Evolutionary conservation across 2,888 invertebrate genomes (phyloP).

Genomic region (Hoplodrina blanda): DNA sequence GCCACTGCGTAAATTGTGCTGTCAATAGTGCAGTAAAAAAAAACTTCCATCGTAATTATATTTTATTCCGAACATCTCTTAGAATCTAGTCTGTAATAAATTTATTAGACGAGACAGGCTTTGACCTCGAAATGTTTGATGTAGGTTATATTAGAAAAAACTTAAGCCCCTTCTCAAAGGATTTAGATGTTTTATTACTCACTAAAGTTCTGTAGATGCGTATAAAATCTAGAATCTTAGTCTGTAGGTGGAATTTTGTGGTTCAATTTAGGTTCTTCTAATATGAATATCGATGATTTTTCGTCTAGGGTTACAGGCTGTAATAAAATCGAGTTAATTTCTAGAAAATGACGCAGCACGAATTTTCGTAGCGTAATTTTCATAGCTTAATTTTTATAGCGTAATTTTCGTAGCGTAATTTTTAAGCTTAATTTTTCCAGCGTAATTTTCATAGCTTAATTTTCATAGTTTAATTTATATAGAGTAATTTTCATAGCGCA

Average conservation of each 20-base stretch:
- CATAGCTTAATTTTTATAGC: too few species aligned
- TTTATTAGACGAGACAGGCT: constrained; percentile 43
- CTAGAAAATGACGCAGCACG: too few species aligned
- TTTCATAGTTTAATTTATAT: too few species aligned
- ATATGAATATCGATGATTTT: background rate
- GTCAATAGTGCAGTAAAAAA: background rate
- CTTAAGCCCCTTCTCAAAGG: constrained; percentile 26
- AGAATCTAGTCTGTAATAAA: constrained; percentile 26
- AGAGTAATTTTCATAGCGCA: too few species aligned
- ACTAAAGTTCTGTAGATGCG: background rate
- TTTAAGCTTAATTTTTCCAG: too few species aligned
- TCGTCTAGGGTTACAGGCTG: too few species aligned
- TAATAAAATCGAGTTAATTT: too few species aligned
- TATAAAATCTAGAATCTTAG: background rate
- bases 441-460: too few species aligned
- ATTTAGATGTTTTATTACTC: constrained; percentile 46
- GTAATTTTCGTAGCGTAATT: too few species aligned
- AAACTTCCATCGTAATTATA: constrained; percentile 25
- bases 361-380: too few species aligned
- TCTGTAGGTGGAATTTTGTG: background rate
- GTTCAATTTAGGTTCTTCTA: background rate
- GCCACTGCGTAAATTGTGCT: too few species aligned
- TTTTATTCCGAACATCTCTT: constrained; percentile 18
- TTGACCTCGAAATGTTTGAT: constrained; percentile 31
- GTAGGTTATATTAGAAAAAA: constrained; percentile 40